Evolutionary conservation across 1,140 invertebrate species (phyloP).

Genomic region (Dufourea novaeangliae): DNA sequence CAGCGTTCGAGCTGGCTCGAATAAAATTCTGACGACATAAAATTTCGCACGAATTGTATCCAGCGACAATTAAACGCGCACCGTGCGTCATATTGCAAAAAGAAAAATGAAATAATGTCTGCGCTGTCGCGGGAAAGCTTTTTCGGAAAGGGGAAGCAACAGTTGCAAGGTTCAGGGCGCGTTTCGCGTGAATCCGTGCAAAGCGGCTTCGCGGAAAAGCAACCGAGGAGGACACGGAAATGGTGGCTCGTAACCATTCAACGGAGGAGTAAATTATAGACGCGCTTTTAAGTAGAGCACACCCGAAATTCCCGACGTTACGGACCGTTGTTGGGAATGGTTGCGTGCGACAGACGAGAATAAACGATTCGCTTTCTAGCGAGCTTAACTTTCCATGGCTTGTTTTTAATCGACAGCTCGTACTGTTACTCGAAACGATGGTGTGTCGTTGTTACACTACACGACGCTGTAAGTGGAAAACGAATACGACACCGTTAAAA

Average conservation of each 20-base stretch:
- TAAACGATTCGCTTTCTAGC: neutral
- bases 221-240: neutral
- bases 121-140: too few relatives aligned
- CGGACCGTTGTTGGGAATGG: too few relatives aligned
- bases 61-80: neutral
- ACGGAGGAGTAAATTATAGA: constrained; percentile 26
- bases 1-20: neutral
- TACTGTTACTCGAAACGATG: neutral
- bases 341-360: neutral
- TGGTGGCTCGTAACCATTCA: constrained; percentile 27
- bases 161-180: constrained; percentile 11
- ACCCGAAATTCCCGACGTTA: neutral
- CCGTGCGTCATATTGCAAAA: too few relatives aligned
- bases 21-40: constrained; percentile 3
- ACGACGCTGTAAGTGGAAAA: neutral
- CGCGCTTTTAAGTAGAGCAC: neutral
- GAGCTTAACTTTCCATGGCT: neutral
- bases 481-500: constrained; percentile 10
- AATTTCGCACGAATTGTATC: neutral
- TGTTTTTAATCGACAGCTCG: neutral
- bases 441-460: neutral
- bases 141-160: constrained; percentile 34
- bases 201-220: constrained; percentile 5
- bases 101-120: too few relatives aligned
- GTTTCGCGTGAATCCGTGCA: constrained; percentile 2